phyloP scores from a whole-genome alignment of 2,797 vertebrate species.

The Danio choprae region DNA sequence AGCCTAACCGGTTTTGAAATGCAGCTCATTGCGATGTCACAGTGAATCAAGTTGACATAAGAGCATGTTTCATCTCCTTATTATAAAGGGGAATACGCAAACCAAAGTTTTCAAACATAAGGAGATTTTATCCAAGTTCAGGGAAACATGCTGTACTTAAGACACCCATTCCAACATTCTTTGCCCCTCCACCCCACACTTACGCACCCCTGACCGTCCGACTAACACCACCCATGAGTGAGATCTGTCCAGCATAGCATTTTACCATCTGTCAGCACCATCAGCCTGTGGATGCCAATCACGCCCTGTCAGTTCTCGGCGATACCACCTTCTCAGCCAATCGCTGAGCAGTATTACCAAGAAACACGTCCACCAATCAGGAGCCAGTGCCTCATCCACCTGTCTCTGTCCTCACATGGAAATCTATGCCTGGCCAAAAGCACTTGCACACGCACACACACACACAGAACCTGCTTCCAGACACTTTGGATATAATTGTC shows the following conservation, averaged over 20 bases:
- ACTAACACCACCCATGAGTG: slow-evolving; percentile 42
- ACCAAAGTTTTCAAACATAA: slow-evolving; percentile 16
- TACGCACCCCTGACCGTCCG: slow-evolving; percentile 56
- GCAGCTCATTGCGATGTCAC: slow-evolving; percentile 15
- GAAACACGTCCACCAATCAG: slow-evolving; percentile 53
- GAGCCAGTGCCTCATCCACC: slow-evolving; percentile 36
- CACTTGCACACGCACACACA: neutral
- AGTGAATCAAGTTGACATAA: neutral
- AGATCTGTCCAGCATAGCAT: slow-evolving; percentile 66
- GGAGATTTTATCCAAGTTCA: slow-evolving; percentile 71
- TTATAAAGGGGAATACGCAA: slow-evolving; percentile 2
- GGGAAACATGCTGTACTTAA: slow-evolving; percentile 59
- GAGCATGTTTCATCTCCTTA: neutral
- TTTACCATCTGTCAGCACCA: slow-evolving; percentile 79
- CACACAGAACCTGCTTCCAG: neutral
- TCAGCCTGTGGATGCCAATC: slow-evolving; percentile 69
- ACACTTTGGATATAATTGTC: too few species aligned
- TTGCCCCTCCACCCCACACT: neutral
- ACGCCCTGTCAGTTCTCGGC: slow-evolving; percentile 51
- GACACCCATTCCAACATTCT: slow-evolving; percentile 57
- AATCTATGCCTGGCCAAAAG: slow-evolving; percentile 51
- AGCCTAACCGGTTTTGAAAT: slow-evolving; percentile 18
- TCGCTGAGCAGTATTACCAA: slow-evolving; percentile 35
- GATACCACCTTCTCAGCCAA: slow-evolving; percentile 58
- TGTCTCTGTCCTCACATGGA: slow-evolving; percentile 61